Evolutionary conservation across 2,113 vertebrate genomes (phyloP).

Genomic region (Phycodurus eques): DNA sequence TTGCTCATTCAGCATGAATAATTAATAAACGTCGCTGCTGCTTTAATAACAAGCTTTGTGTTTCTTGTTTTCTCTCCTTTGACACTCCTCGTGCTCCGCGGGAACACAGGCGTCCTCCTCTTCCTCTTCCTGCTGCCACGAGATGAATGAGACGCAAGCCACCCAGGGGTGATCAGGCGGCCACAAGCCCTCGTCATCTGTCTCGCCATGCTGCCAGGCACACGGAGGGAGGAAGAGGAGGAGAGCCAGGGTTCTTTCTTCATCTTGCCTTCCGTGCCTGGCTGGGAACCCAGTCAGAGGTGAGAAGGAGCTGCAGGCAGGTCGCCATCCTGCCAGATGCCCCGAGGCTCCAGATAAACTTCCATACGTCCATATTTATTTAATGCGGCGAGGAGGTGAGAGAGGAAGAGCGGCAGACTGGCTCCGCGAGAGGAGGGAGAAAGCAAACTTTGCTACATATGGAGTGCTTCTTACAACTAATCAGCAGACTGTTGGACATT

Average conservation of each 20-base stretch:
- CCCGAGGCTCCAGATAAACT: conserved; percentile 31
- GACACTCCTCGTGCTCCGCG: conserved; percentile 21
- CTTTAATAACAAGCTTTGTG: conserved; percentile 97
- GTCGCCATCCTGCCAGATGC: conserved; percentile 47
- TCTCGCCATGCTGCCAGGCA: conserved; percentile 60
- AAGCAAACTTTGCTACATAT: conserved; percentile 99
- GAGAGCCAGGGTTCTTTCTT: conserved; percentile 54
- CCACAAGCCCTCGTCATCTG: conserved; percentile 71
- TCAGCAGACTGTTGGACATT: conserved; percentile 99
- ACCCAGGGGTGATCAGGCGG: conserved; percentile 66
- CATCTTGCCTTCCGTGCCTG: conserved; percentile 34
- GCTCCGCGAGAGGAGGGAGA: conserved; percentile 34
- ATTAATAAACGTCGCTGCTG: conserved; percentile 98
- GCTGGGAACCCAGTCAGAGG: conserved; percentile 59
- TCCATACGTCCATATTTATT: conserved; percentile 68
- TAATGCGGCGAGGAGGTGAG: conserved; percentile 51
- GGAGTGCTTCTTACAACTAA: conserved; percentile 98
- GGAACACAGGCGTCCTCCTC: conserved; percentile 25
- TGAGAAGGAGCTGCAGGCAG: conserved; percentile 49
- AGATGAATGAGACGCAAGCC: conserved; percentile 67
- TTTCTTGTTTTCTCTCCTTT: conserved; percentile 57
- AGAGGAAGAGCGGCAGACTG: conserved; percentile 52
- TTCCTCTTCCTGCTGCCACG: conserved; percentile 30
- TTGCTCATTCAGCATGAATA: conserved; percentile 98
- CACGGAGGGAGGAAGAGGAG: conserved; percentile 39